These are phyloP conservation scores for Campopleginae sp. DNA, from an alignment of 2,888 invertebrate genomes.

Conservation along the genomic window DNA sequence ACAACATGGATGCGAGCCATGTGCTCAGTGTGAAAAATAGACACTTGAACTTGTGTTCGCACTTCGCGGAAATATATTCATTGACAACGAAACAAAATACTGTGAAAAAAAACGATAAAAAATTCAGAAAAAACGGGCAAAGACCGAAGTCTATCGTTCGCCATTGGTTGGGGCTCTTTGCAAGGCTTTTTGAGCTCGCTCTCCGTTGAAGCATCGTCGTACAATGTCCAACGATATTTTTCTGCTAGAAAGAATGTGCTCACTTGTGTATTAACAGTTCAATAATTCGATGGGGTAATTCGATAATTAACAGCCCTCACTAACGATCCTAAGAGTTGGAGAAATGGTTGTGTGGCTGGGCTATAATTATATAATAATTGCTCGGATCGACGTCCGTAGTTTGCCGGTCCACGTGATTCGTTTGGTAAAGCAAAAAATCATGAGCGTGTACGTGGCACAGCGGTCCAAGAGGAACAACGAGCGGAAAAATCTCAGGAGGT, in stretches of 20 bases:
- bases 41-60: slow-evolving; percentile 28
- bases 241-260: background rate
- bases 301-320: background rate
- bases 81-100: background rate
- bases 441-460: slow-evolving; percentile 3
- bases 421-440: background rate
- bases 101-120: background rate
- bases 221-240: background rate
- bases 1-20: slow-evolving; percentile 49
- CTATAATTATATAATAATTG: slow-evolving; percentile 22
- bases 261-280: background rate
- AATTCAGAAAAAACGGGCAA: background rate
- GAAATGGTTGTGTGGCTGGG: background rate
- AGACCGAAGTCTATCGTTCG: background rate
- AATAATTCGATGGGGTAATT: background rate
- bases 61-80: background rate
- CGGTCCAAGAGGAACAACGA: background rate
- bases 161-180: too few relatives aligned
- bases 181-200: too few relatives aligned
- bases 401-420: slow-evolving; percentile 2
- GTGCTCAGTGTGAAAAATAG: slow-evolving; percentile 67
- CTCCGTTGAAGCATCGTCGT: too few relatives aligned
- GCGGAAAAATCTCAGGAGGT: background rate
- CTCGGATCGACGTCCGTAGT: background rate
- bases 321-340: background rate